These are phyloP conservation scores for Trachemys scripta DNA, from an alignment of 2,113 vertebrate genomes.

Conservation along the genomic window DNA sequence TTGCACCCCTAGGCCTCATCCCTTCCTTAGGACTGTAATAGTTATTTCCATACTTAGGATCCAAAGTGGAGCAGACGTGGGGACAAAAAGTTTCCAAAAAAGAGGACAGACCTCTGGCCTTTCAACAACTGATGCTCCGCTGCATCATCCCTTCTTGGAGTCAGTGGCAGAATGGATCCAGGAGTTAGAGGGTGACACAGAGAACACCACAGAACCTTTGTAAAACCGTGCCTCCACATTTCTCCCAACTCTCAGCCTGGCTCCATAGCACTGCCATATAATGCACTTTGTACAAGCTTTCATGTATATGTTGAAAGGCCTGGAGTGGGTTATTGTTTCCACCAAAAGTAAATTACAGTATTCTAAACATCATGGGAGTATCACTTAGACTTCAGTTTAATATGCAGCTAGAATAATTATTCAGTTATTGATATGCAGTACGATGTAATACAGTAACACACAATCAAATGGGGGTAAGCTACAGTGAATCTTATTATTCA, in stretches of 20 bases:
- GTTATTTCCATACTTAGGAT: constrained; percentile 29
- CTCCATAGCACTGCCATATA: neutral
- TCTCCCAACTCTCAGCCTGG: neutral
- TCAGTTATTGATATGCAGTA: neutral
- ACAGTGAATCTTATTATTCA: neutral
- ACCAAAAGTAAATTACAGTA: neutral
- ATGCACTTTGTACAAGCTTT: neutral
- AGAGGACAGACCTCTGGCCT: constrained; percentile 14
- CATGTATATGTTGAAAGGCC: neutral
- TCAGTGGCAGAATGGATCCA: constrained; percentile 18
- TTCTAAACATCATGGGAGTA: neutral
- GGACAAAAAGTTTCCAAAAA: constrained; percentile 50
- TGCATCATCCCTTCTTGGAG: constrained; percentile 16
- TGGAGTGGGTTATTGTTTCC: neutral
- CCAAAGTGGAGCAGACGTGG: neutral
- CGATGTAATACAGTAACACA: neutral
- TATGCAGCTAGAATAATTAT: neutral
- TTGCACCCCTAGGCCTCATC: constrained; percentile 11
- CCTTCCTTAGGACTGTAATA: constrained; percentile 13
- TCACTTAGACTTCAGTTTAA: neutral
- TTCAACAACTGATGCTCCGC: constrained; percentile 27
- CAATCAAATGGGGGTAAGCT: neutral
- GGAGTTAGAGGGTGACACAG: constrained; percentile 29
- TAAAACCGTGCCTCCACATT: neutral
- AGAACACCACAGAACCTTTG: neutral